Base-by-base conservation (phyloP, 1,140 invertebrate genomes). In the Solen grandis region DNA sequence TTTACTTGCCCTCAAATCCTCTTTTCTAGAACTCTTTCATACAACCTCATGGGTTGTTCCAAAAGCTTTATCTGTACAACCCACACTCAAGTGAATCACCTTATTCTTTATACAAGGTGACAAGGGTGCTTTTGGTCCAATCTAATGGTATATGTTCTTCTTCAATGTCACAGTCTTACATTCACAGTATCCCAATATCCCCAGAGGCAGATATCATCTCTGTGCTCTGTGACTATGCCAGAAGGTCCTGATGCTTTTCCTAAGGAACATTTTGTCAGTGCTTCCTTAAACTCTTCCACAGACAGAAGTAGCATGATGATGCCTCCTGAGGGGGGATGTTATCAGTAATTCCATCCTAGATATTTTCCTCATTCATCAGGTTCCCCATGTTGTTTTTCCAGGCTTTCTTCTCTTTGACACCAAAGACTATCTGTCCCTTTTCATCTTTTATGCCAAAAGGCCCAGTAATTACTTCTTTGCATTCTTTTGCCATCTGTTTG, bases 181-280 rank as follows among this genome's bases (percentile, higher is more conserved):
- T 16, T 41, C 52, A n/a, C 3, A 16, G 35, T 33, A 52, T 54
- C 4, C 73, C 59, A 25, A 16, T 29, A 59, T 76, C 22, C 19
- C 73, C 73, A 65, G 73, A 35, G 27, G 59, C 41, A 54, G 63
- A 65, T n/a, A 76, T 16, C 73, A 65, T 75, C 59, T 75, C 72
- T 35, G n/a, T n/a, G n/a, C n/a, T n/a, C n/a, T n/a, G 59, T 59
- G 16, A 65, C 57, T 13, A 75, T 46, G 25, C 72, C 72, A 14
- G 73, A 76, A 10, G 38, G 73, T 19, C 57, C 4, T 5, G 73
- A 35, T 29, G 73, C 60, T 29, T 65, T 76, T 41, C 73, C 59
- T 22, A 19, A 35, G 29, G 52, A 65, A 38, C 52, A 62, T 36
- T 65, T 66, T 27, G 22, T 36, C 25, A 77, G 41, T 16, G 25